These are phyloP conservation scores for Fregetta grallaria DNA, from an alignment of 2,113 vertebrate species.

Conservation along the genomic window DNA sequence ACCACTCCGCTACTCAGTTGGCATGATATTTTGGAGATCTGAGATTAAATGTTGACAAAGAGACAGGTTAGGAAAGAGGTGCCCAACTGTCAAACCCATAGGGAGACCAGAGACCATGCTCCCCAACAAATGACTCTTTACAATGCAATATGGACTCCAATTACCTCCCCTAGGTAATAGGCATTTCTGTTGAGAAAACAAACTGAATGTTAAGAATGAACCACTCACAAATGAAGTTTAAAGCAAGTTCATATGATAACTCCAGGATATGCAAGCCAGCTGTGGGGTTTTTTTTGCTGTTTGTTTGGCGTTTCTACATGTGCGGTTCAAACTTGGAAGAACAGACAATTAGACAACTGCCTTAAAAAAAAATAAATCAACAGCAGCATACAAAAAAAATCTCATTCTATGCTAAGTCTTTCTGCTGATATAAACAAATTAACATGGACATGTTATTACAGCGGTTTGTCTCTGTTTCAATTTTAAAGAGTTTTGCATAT, in stretches of 20 bases:
- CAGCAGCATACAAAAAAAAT: not conserved
- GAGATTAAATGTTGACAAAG: not conserved
- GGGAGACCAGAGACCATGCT: not conserved
- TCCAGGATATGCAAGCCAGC: not conserved
- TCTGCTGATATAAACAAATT: not conserved
- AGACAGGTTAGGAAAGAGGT: not conserved
- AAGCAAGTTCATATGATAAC: not conserved
- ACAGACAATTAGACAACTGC: not conserved
- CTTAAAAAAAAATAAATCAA: not conserved
- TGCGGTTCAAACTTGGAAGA: not conserved
- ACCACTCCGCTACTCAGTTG: not conserved
- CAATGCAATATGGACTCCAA: not conserved
- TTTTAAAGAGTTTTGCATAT: not conserved
- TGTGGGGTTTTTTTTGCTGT: not conserved
- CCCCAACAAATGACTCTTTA: fast-evolving
- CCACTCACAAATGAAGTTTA: not conserved
- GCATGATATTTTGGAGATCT: not conserved
- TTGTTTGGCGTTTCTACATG: not conserved
- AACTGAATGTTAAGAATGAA: not conserved
- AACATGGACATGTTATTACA: not conserved
- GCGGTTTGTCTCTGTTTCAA: not conserved
- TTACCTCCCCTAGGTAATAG: not conserved
- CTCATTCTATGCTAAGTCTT: not conserved
- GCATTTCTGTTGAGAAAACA: not conserved
- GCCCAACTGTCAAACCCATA: not conserved